Evolutionary conservation across 2,888 invertebrate genomes (phyloP).

Genomic region (Disparrhopalites patrizii): DNA sequence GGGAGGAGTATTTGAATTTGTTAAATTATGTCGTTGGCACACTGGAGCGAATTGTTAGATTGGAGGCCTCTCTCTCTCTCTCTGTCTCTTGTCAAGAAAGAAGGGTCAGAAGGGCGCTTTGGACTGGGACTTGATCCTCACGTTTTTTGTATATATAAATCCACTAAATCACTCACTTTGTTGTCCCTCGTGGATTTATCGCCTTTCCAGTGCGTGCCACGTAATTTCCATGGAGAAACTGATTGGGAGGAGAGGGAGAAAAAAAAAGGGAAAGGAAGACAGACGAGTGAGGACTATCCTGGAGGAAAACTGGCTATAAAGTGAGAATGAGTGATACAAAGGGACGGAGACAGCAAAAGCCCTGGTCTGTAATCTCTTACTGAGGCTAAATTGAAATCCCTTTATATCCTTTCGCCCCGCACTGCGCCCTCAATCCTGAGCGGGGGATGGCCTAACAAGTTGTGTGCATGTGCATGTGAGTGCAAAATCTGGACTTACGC

Average conservation of each 20-base stretch:
- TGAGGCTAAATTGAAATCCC: constrained; percentile 25
- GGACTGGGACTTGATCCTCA: neutral
- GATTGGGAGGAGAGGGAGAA: constrained; percentile 13
- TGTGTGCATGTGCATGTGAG: neutral
- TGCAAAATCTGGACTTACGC: too few relatives aligned
- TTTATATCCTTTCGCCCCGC: neutral
- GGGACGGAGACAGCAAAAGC: too few relatives aligned
- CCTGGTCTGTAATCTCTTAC: constrained; percentile 2
- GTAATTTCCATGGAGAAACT: constrained; percentile 22
- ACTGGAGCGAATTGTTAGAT: too few relatives aligned
- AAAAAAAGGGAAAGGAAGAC: too few relatives aligned
- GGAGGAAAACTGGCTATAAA: neutral
- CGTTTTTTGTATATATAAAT: constrained; percentile 1
- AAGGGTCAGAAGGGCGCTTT: neutral
- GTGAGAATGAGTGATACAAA: neutral
- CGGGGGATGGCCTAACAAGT: neutral
- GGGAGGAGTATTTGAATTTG: too few relatives aligned
- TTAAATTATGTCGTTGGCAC: too few relatives aligned
- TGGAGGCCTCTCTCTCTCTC: neutral
- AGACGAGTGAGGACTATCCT: too few relatives aligned
- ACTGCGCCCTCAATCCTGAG: constrained; percentile 2
- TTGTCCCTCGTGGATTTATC: constrained; percentile 21
- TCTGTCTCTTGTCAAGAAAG: neutral
- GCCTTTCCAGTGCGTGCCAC: constrained; percentile 6
- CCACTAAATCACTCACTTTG: constrained; percentile 20